A percentile compares a stretch with the other conserved stretches of the same genome.
Evolutionary conservation across 2,797 vertebrate species (phyloP).

Genomic region (Scleropages formosus): DNA sequence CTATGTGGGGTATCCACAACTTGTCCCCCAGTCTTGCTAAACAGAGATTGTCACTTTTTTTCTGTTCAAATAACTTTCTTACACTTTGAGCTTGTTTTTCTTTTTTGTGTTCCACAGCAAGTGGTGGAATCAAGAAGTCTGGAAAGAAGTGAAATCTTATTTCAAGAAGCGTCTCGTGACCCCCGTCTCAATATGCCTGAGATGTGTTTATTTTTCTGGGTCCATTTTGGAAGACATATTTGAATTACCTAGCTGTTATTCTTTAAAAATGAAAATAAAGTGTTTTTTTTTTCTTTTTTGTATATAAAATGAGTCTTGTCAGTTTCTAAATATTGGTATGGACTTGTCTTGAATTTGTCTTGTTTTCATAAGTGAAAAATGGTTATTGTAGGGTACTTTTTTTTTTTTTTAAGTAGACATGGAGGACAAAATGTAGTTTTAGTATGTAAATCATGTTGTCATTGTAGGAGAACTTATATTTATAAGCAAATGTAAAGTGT

Average conservation of each 20-base stretch:
- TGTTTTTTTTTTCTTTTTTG: constrained; percentile 50
- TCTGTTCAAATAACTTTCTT: too few relatives aligned
- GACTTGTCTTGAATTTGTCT: neutral
- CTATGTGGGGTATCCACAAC: too few relatives aligned
- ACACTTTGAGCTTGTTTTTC: constrained; percentile 18
- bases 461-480: too few relatives aligned
- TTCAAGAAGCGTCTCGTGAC: neutral
- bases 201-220: neutral
- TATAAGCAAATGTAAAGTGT: too few relatives aligned
- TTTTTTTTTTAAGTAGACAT: too few relatives aligned
- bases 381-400: neutral
- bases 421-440: too few relatives aligned
- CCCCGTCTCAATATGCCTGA: neutral
- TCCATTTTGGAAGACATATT: constrained; percentile 30
- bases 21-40: too few relatives aligned
- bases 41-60: too few relatives aligned
- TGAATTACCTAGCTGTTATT: constrained; percentile 30
- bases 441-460: too few relatives aligned
- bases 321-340: neutral
- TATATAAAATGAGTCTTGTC: too few relatives aligned
- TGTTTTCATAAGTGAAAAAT: neutral
- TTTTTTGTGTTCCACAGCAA: constrained; percentile 63
- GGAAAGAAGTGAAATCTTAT: constrained; percentile 66
- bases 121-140: constrained; percentile 95
- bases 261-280: constrained; percentile 54